Percentiles rank a stretch among this genome's conserved stretches.
Conservation (phyloP, 2,888 invertebrate genomes). For the Xestia xanthographa region DNA sequence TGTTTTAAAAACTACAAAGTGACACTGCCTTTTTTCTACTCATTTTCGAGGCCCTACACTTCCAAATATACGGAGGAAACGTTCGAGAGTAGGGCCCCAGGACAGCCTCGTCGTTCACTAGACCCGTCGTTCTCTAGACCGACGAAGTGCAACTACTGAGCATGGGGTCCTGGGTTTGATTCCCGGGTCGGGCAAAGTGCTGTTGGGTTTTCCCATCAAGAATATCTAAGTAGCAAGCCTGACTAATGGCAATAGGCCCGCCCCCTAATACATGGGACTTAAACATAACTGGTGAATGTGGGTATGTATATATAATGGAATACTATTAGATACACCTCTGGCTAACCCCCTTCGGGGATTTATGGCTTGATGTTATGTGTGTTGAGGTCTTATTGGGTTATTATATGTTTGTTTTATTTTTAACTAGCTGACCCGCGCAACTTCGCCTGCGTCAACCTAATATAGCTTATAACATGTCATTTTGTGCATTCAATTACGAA, state of each 20-base stretch:
- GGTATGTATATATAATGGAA: too few species aligned
- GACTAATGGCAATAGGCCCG: background rate
- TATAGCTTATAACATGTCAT: too few species aligned
- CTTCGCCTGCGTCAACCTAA: too few species aligned
- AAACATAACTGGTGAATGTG: background rate
- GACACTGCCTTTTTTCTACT: background rate
- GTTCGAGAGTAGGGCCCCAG: too few species aligned
- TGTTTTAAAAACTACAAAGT: background rate
- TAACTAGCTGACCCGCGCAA: too few species aligned
- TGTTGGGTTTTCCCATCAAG: background rate
- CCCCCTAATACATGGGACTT: background rate
- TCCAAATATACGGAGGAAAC: too few species aligned
- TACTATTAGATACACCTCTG: background rate
- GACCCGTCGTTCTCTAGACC: too few species aligned
- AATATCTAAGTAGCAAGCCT: background rate
- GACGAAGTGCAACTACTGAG: background rate
- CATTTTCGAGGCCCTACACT: too few species aligned
- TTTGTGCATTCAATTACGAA: too few species aligned
- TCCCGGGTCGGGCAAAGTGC: background rate
- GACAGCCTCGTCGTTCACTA: background rate
- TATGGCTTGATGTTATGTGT: background rate
- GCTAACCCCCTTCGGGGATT: background rate
- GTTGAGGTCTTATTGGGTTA: too few species aligned
- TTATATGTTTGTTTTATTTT: too few species aligned
- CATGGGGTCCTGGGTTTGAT: background rate